Evolutionary conservation across 2,888 invertebrate genomes (phyloP).

Genomic region (Tetragnatha montana): DNA sequence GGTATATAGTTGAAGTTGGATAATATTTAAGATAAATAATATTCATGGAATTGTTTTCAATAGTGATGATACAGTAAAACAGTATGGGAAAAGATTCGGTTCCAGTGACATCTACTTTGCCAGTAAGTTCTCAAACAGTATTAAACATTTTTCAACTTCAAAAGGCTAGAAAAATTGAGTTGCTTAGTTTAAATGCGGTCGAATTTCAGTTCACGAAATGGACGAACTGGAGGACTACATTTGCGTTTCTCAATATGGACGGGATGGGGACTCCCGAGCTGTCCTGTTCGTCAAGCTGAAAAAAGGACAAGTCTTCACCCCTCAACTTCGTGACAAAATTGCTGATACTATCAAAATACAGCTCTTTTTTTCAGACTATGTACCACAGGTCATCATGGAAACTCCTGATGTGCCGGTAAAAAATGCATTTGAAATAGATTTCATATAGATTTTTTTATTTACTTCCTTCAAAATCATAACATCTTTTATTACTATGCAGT

Average conservation of each 20-base stretch:
- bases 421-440: too few species aligned
- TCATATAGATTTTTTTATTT: too few species aligned
- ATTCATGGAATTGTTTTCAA: slow-evolving; percentile 8
- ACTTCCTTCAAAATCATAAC: too few species aligned
- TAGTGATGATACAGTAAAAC: slow-evolving; percentile 60
- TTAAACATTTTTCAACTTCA: too few species aligned
- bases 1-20: too few species aligned
- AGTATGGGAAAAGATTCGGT: slow-evolving; percentile 59
- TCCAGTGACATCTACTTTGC: slow-evolving; percentile 60
- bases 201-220: slow-evolving; percentile 51
- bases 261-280: slow-evolving; percentile 45
- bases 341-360: slow-evolving; percentile 11
- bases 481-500: too few species aligned
- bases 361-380: slow-evolving; percentile 38
- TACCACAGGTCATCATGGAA: slow-evolving; percentile 53
- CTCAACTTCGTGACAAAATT: slow-evolving; percentile 28
- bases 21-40: too few species aligned
- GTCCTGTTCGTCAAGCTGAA: slow-evolving; percentile 63
- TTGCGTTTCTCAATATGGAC: slow-evolving; percentile 42
- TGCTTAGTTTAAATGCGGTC: too few species aligned
- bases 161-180: too few species aligned
- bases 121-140: too few species aligned
- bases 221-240: slow-evolving; percentile 61
- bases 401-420: slow-evolving; percentile 48
- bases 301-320: slow-evolving; percentile 40